phyloP scores from a whole-genome alignment of 1,140 invertebrate genomes.

The Drosophila athabasca region DNA sequence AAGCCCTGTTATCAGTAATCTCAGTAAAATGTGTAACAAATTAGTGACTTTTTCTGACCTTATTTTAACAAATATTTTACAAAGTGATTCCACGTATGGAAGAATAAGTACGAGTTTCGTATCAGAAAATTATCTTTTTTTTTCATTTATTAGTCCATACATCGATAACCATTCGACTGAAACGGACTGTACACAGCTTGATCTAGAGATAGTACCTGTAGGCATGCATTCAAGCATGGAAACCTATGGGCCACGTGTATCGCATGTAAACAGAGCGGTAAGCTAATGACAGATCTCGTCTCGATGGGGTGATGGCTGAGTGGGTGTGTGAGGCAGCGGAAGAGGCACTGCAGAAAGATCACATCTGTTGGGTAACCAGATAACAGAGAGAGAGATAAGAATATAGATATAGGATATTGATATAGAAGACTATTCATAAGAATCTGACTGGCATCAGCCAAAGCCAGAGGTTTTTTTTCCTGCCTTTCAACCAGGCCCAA shows the following conservation, averaged over 20 bases:
- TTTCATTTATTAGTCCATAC: not conserved
- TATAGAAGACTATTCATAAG: no score
- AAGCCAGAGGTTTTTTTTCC: not conserved
- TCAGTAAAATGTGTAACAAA: no score
- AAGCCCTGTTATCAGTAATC: no score
- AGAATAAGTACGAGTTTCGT: no score
- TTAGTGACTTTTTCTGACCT: no score
- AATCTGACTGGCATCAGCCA: no score
- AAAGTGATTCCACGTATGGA: no score
- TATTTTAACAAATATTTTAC: no score
- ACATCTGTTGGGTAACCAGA: slow-evolving; percentile 22
- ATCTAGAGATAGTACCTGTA: not conserved
- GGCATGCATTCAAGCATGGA: slow-evolving; percentile 8
- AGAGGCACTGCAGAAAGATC: slow-evolving; percentile 2
- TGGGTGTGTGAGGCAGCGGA: not conserved
- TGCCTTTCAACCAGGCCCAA: slow-evolving; percentile 10
- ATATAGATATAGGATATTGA: no score
- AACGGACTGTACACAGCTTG: slow-evolving; percentile 2
- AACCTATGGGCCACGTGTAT: slow-evolving; percentile 48
- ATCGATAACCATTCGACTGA: slow-evolving; percentile 29
- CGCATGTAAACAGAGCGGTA: slow-evolving; percentile 41
- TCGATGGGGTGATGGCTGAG: no score
- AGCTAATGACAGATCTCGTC: slow-evolving; percentile 33
- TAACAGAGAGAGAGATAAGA: not conserved
- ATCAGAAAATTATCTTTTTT: not conserved